A percentile compares a stretch with the other conserved stretches of the same genome.
Conservation (phyloP, 2,113 vertebrate species). For the Lanius ludovicianus region DNA sequence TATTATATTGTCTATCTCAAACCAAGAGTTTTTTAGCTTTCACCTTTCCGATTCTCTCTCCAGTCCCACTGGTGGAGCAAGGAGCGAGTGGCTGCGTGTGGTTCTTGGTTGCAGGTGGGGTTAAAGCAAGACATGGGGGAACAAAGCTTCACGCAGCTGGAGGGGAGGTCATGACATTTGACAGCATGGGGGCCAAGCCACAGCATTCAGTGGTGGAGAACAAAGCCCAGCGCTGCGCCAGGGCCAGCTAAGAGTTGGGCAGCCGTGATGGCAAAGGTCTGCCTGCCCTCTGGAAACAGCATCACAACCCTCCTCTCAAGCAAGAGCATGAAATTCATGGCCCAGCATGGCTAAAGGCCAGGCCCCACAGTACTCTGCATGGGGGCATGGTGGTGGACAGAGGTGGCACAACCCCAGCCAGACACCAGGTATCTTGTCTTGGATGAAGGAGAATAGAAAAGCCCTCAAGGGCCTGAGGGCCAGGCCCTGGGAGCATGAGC, state of each 20-base stretch:
- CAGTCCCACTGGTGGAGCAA: background rate
- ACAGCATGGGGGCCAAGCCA: background rate
- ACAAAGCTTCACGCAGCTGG: background rate
- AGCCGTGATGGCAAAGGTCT: background rate
- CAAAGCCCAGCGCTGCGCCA: background rate
- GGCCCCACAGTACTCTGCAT: background rate
- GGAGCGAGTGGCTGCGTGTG: background rate
- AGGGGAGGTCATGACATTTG: fast-evolving
- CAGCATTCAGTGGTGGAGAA: background rate
- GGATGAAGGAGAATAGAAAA: background rate
- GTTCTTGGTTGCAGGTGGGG: background rate
- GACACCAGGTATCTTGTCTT: background rate
- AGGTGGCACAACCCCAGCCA: background rate
- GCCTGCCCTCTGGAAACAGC: background rate
- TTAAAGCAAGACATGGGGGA: background rate
- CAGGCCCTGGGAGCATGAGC: too few species aligned
- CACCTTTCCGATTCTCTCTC: background rate
- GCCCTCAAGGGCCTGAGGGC: fast-evolving
- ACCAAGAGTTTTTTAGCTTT: background rate
- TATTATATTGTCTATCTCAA: background rate
- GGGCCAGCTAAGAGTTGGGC: too few species aligned
- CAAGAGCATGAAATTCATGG: background rate
- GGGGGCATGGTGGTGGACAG: fast-evolving
- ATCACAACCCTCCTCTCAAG: background rate
- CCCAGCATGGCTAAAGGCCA: background rate